Percentiles rank a stretch among this genome's conserved stretches.
These are phyloP conservation scores for Hyposoter dolosus DNA, from an alignment of 2,888 invertebrate species.

Conservation along the genomic window DNA sequence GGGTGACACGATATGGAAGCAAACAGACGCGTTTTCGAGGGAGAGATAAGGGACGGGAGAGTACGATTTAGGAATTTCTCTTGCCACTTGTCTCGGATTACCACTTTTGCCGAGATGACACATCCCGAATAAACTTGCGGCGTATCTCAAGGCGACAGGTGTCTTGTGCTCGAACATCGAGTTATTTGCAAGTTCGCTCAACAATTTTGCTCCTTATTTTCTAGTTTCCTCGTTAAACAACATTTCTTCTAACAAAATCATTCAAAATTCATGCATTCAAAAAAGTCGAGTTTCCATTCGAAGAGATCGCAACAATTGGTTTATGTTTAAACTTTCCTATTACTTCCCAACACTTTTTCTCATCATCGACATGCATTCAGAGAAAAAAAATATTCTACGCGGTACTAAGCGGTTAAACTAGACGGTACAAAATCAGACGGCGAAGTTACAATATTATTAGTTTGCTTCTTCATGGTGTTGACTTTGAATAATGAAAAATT, in stretches of 20 bases:
- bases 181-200: constrained; percentile 44
- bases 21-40: constrained; percentile 35
- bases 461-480: not conserved
- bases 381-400: not conserved
- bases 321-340: not conserved
- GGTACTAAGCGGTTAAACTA: not conserved
- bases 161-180: constrained; percentile 24
- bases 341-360: not conserved
- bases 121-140: constrained; percentile 56
- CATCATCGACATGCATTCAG: not conserved
- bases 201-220: not conserved
- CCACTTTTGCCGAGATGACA: constrained; percentile 28
- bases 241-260: not conserved
- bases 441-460: not conserved
- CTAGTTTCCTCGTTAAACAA: not conserved
- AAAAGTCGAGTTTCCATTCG: not conserved
- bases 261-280: not conserved
- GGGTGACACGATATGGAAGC: not conserved
- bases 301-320: not conserved
- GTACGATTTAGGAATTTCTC: constrained; percentile 45
- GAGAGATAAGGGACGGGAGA: constrained; percentile 3
- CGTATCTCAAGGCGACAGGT: constrained; percentile 38
- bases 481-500: not conserved
- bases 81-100: constrained; percentile 10
- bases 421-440: not conserved